Evolutionary conservation across 2,797 vertebrate species (phyloP).

Genomic region (Siniperca undulata): DNA sequence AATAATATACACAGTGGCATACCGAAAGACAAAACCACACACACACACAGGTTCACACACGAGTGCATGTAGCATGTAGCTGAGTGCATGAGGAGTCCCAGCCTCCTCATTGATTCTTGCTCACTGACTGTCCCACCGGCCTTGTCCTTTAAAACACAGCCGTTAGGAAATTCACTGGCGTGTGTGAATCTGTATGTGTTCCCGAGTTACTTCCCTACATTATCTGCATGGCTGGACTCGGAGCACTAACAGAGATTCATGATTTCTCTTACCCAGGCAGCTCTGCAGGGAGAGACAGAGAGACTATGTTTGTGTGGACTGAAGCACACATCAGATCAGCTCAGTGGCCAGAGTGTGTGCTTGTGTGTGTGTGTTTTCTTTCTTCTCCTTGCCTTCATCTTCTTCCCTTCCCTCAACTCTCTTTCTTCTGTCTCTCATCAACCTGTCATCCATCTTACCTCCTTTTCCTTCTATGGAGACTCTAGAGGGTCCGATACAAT

Average conservation of each 20-base stretch:
- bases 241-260: slow-evolving; percentile 68
- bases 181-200: slow-evolving; percentile 60
- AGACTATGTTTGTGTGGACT: slow-evolving; percentile 7
- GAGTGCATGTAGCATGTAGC: slow-evolving; percentile 13
- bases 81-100: slow-evolving; percentile 42
- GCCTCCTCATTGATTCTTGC: slow-evolving; percentile 86
- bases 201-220: slow-evolving; percentile 61
- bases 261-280: slow-evolving; percentile 70
- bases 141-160: slow-evolving; percentile 85
- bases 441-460: not conserved
- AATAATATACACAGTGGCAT: slow-evolving; percentile 5
- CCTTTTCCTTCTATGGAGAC: not conserved
- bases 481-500: no score
- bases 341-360: not conserved
- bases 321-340: slow-evolving; percentile 29
- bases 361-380: not conserved
- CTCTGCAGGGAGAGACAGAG: slow-evolving; percentile 44
- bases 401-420: not conserved
- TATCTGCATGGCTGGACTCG: slow-evolving; percentile 67
- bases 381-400: not conserved
- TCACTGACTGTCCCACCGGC: slow-evolving; percentile 78
- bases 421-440: not conserved
- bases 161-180: slow-evolving; percentile 79
- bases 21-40: not conserved
- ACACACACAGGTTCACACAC: slow-evolving; percentile 3